Conservation (phyloP, 1,140 invertebrate species). For the Manduca sexta region DNA sequence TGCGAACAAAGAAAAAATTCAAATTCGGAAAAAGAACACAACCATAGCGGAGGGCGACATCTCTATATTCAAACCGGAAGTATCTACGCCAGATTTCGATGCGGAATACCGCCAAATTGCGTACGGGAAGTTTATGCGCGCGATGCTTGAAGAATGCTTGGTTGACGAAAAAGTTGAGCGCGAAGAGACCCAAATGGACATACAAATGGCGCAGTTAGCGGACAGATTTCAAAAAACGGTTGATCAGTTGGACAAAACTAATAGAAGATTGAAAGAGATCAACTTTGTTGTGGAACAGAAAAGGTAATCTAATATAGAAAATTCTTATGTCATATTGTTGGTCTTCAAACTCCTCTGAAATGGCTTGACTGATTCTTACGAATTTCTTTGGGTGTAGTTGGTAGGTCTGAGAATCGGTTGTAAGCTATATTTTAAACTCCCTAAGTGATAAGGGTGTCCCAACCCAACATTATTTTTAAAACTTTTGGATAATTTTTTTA, state of each 20-base stretch:
- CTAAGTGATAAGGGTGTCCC: too few species aligned
- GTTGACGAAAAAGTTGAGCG: slow-evolving; percentile 51
- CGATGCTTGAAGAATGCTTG: slow-evolving; percentile 50
- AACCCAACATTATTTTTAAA: too few species aligned
- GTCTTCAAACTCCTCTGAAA: too few species aligned
- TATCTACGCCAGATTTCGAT: slow-evolving; percentile 32
- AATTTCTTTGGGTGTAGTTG: too few species aligned
- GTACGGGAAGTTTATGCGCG: slow-evolving; percentile 44
- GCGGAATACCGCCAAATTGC: slow-evolving; percentile 35
- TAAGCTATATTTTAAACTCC: too few species aligned
- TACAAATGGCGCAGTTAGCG: slow-evolving; percentile 51
- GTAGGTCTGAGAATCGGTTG: too few species aligned
- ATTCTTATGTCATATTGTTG: background rate
- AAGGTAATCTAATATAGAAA: slow-evolving; percentile 33
- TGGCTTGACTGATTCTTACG: too few species aligned
- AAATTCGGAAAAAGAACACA: slow-evolving; percentile 27
- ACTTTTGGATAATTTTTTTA: too few species aligned
- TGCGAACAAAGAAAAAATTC: slow-evolving; percentile 16
- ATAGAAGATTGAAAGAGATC: slow-evolving; percentile 51
- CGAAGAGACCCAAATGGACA: slow-evolving; percentile 52
- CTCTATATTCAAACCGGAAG: slow-evolving; percentile 31
- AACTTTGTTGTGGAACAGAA: slow-evolving; percentile 63
- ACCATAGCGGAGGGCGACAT: slow-evolving; percentile 28
- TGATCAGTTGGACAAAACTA: slow-evolving; percentile 53
- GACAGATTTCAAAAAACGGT: slow-evolving; percentile 51